Conservation (phyloP, 2,113 vertebrate genomes). For the Xenus cinereus region DNA sequence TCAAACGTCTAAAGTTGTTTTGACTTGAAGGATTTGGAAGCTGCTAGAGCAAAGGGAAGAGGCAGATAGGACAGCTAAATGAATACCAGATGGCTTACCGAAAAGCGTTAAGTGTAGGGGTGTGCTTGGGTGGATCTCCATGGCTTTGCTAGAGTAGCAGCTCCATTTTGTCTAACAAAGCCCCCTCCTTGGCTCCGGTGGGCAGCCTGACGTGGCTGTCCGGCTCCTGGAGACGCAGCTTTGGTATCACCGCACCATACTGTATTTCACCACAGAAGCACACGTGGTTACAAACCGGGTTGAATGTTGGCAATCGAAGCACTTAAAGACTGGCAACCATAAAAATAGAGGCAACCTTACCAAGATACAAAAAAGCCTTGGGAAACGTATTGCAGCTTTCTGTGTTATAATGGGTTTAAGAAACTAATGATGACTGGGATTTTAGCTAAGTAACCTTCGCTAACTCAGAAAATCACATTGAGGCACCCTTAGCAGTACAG, state of each 20-base stretch:
- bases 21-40: conserved; percentile 11
- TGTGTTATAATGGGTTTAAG: not conserved
- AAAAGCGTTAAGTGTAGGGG: not conserved
- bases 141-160: not conserved
- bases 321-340: not conserved
- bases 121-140: not conserved
- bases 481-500: not conserved
- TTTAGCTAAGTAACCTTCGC: not conserved
- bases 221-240: not conserved
- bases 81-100: not conserved
- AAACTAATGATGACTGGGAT: not conserved
- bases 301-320: not conserved
- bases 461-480: not conserved
- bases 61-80: not conserved
- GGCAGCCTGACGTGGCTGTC: not conserved
- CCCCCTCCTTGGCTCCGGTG: not conserved
- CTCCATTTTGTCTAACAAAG: not conserved
- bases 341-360: not conserved
- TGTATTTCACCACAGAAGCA: not conserved
- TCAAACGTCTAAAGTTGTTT: not conserved
- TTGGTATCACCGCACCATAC: not conserved
- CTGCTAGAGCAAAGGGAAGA: conserved; percentile 1
- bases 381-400: not conserved
- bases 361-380: not conserved
- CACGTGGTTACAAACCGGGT: not conserved